Base-by-base conservation (phyloP, 2,113 vertebrate genomes). In the Peromyscus polionotus region DNA sequence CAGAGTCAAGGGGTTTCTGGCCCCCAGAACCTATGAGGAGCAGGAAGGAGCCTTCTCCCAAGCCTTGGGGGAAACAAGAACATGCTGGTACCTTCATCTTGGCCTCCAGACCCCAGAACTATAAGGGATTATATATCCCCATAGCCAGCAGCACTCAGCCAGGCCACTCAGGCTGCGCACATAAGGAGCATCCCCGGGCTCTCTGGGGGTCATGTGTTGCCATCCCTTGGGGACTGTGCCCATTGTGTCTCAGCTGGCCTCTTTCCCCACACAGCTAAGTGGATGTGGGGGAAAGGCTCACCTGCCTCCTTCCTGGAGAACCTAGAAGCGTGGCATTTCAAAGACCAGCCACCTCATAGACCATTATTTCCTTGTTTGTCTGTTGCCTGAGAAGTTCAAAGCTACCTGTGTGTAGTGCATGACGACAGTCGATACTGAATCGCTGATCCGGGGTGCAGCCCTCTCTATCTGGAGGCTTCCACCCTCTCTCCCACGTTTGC, bases 121-220 rank as follows among this genome's bases (percentile, higher is more conserved):
- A 2, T 1, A 39, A 81, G 42, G 12, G 26, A 6, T 1, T 4
- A 3, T 4, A 3, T 19, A 54, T 36, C 3, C 26, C 33, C 61
- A 54, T 1, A 9, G 28, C 10, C 45, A 11, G 9, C 28, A 2
- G 0, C 3, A 0, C 68, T 17, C 8, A 5, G 10, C 4, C 1
- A 1, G 63, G 57, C 77, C 10, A 48, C 57, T 86, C 45, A 87
- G 57, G 6, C 48, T 42, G 5, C 5, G 0, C 2, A 12, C 4
- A 3, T 12, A 20, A 19, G 59, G 45, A n/a, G 26, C 72, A 5
- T 7, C 14, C 13, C 24, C n/a, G 0, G 0, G 48, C 6, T n/a
- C 42, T 20, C 31, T 1, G 45, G 14, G 31, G 61, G 9, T 19
- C 79, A 0, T 1, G 13, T n/a, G 16, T n/a, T 31, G 7, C 24